Conservation (phyloP, 2,797 vertebrate species). For the Fratercula arctica region DNA sequence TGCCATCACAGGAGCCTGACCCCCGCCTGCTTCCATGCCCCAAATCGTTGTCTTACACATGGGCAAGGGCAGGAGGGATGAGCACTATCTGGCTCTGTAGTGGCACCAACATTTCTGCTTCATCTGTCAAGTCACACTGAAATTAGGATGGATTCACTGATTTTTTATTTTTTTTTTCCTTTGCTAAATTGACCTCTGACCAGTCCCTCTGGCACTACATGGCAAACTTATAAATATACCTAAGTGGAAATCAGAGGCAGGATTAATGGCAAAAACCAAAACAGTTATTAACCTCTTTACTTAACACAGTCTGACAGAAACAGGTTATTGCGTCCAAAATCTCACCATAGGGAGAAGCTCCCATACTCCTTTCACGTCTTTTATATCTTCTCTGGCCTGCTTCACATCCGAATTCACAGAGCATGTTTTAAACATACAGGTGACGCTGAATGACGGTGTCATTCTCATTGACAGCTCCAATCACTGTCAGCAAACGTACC, state of each 20-base stretch:
- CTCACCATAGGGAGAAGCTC: not conserved
- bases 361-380: not conserved
- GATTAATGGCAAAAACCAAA: not conserved
- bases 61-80: not conserved
- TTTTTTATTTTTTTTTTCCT: not conserved
- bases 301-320: conserved; percentile 18
- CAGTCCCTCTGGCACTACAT: not conserved
- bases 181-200: not conserved
- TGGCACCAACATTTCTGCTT: not conserved
- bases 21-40: not conserved
- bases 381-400: not conserved
- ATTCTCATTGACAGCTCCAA: not conserved
- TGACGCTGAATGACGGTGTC: not conserved
- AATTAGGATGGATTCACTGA: not conserved
- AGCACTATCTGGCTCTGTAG: not conserved
- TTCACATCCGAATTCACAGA: not conserved
- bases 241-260: not conserved
- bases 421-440: not conserved
- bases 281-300: not conserved
- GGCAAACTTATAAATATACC: not conserved
- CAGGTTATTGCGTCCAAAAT: not conserved
- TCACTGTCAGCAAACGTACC: not conserved
- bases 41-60: not conserved
- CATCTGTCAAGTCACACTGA: not conserved
- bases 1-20: not conserved